Conservation (phyloP, 2,797 vertebrate genomes). For the Crypturellus tataupa region DNA sequence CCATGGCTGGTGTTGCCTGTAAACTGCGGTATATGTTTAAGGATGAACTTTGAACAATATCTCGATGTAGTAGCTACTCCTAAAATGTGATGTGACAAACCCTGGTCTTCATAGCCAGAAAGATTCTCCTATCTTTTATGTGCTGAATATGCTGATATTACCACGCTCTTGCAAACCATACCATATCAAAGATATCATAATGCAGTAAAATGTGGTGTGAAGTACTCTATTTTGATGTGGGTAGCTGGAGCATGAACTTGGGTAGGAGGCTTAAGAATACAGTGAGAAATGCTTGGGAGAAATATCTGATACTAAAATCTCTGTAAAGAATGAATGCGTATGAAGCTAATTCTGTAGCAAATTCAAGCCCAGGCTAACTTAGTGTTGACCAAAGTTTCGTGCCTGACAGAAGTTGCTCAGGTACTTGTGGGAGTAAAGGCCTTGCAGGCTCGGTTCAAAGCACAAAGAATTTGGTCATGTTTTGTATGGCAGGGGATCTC, state of each 20-base stretch:
- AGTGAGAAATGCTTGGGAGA: not conserved
- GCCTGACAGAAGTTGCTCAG: not conserved
- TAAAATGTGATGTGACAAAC: not conserved
- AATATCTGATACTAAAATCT: constrained; percentile 11
- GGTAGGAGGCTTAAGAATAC: not conserved
- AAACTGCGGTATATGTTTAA: not conserved
- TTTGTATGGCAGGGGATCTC: not conserved
- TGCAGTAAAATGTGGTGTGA: not conserved
- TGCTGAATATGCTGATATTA: not conserved
- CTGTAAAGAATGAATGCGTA: not conserved
- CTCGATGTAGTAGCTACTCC: not conserved
- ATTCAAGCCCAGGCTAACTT: not conserved
- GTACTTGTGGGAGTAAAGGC: not conserved
- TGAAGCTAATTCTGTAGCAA: not conserved
- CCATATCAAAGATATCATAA: not conserved
- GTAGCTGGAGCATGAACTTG: not conserved
- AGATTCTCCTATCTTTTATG: not conserved
- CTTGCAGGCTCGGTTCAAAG: not conserved
- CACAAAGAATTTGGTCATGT: not conserved
- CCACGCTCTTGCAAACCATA: not conserved
- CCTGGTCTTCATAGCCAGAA: not conserved
- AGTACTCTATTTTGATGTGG: not conserved
- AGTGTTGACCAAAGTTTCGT: not conserved
- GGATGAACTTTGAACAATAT: not conserved
- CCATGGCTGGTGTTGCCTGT: not conserved